Percentiles rank a stretch among this genome's conserved stretches.
Conservation (phyloP, 2,797 vertebrate genomes). For the Syngnathus acus region DNA sequence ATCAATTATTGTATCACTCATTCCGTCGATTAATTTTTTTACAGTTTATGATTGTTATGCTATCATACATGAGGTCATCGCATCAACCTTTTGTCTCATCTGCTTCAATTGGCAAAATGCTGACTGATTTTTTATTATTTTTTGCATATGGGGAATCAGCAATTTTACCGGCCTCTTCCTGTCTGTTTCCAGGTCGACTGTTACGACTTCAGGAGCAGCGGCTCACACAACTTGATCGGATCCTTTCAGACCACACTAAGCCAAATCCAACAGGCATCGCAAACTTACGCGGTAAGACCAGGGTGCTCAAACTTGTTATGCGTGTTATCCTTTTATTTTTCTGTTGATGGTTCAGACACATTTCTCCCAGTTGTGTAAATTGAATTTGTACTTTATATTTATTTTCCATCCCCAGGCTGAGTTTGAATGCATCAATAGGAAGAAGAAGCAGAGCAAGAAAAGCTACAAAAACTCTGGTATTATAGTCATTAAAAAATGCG, state of each 20-base stretch:
- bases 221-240: constrained; percentile 90
- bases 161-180: background rate
- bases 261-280: constrained; percentile 79
- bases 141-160: background rate
- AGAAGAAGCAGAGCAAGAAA: constrained; percentile 93
- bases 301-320: background rate
- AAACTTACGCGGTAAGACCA: constrained; percentile 74
- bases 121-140: background rate
- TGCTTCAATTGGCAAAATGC: too few species aligned
- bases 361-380: background rate
- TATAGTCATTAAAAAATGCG: constrained; percentile 81
- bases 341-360: background rate
- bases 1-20: too few species aligned
- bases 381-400: background rate
- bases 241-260: constrained; percentile 79
- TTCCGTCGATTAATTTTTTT: too few species aligned
- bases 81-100: background rate
- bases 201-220: constrained; percentile 85
- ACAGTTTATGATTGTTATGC: too few species aligned
- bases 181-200: constrained; percentile 79
- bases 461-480: constrained; percentile 94
- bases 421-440: constrained; percentile 89
- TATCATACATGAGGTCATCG: too few species aligned
- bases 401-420: constrained; percentile 71
- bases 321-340: too few species aligned